Evolutionary conservation across 1,140 invertebrate genomes (phyloP), one percentile per base, ranked within the genome.

Genomic region (Hylyphantes graminicola): DNA sequence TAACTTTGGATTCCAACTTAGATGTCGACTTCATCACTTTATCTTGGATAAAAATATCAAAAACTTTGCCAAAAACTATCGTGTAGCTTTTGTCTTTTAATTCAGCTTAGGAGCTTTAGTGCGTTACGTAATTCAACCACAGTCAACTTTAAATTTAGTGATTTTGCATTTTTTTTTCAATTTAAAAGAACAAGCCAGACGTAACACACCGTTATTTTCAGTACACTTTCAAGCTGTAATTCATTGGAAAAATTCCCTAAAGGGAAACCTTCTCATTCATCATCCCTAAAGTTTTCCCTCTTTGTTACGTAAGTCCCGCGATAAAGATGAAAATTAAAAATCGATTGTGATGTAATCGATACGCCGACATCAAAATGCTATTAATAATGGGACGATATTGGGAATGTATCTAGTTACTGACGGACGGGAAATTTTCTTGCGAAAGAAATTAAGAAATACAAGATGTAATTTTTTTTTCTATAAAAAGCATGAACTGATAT

Each of bases 251-350:
- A 73, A 15, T 17, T 73, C 70, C 70, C 70, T 50, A 17, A 12
- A n/a, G 67, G 67, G 53, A 51, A 51, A n/a, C 15, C n/a, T 9
- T 11, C 48, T 57, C 70, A 73, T 73, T 73, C 70, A 73, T 73
- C 70, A 57, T 73, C 50, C 35, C n/a, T 10, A 73, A 73, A 51
- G 54, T 73, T 55, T 73, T 73, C 57, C 57, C 70, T 13, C 70
- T 73, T 19, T 57, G 12, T 54, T 73, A 15, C 51, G 51, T 51
- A 72, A n/a, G 50, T 12, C 67, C 35, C 21, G 53, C 67, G 70
- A 73, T 73, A 73, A 73, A 55, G 70, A 73, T 73, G 51, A 57
- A 73, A 73, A 73, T 73, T 73, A 73, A 73, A 73, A 73, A 73
- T 73, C 70, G 70, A 73, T 73, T 73, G 17, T 19, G 53, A 21